Base-by-base conservation (phyloP, 2,797 vertebrate genomes). In the Cryptoblepharus egeriae region DNA sequence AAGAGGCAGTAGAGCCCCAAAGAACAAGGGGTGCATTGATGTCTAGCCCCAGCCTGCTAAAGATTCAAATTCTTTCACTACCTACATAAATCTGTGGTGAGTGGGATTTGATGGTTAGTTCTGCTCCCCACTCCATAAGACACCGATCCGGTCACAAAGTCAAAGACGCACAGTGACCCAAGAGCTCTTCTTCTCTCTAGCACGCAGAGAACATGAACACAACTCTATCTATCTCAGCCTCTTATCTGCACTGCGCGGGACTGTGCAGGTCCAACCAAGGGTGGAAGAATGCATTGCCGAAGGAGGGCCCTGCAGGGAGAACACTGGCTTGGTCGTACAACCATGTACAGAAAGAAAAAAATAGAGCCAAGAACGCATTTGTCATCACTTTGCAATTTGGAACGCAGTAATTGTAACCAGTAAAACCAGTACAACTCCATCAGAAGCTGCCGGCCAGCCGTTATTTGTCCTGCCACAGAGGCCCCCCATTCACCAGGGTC, bases 371-470 rank as follows among this genome's bases (percentile, higher is more conserved):
- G 74, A 39, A 72, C 39, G 8, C 28, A 57, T 79, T 75, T 86
- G 80, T 70, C 84, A 75, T 86, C 80, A 67, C 84, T 71, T 68
- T 55, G 35, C 69, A 82, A 82, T 81, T 32, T 61, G 55, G 32
- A 37, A 37, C 32, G 49, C 16, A 45, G 30, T 39, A 73, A 32
- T 9, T 58, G 78, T 64, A 71, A 63, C 58, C 73, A 76, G 45
- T 13, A 12, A 61, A 81, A 72, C 79, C 52, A 67, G 74, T 26
- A 61, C 5, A 20, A 39, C 12, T 39, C 69, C 60, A 57, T 68
- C 67, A 24, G 35, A 37, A 35, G 45, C 67, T 24, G 49, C 24
- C 67, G 24, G 49, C 24, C 67, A 28, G 52, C 39, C 73, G 42
- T 42, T 26, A 30, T 9, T 22, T 70, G 58, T 57, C 45, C 65